A percentile compares a stretch with the other conserved stretches of the same genome.
Conservation (phyloP, 2,113 vertebrate species). For the Acinonyx jubatus region DNA sequence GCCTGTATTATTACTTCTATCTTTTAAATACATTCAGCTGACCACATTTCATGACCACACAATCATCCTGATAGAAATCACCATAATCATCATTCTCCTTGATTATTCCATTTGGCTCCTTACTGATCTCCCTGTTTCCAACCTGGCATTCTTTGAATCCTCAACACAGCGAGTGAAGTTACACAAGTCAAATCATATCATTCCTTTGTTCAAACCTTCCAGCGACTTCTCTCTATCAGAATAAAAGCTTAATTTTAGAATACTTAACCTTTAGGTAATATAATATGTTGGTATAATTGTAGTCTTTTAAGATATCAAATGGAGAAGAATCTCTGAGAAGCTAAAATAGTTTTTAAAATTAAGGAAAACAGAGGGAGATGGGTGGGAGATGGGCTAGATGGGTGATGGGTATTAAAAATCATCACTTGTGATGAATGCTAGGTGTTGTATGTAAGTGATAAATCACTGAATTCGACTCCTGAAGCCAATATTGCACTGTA, state of each 20-base stretch:
- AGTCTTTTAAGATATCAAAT: background rate
- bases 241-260: slow-evolving; percentile 41
- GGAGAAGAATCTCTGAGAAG: background rate
- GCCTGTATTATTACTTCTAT: background rate
- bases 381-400: too few relatives aligned
- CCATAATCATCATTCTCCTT: background rate
- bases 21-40: background rate
- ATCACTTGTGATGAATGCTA: too few relatives aligned
- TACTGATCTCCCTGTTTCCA: background rate
- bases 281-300: slow-evolving; percentile 15
- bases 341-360: slow-evolving; percentile 54
- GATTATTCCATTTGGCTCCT: background rate
- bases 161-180: background rate
- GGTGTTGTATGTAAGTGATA: too few relatives aligned
- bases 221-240: slow-evolving; percentile 36
- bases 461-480: too few relatives aligned
- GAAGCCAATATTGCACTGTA: too few relatives aligned
- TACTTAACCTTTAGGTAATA: slow-evolving; percentile 46
- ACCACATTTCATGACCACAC: background rate
- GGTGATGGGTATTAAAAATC: too few relatives aligned
- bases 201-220: background rate
- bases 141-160: background rate
- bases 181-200: background rate
- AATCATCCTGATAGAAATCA: background rate
- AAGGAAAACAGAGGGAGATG: background rate